A percentile compares a stretch with the other conserved stretches of the same genome.
Evolutionary conservation across 2,113 vertebrate genomes (phyloP).

Genomic region (Salvelinus fontinalis): DNA sequence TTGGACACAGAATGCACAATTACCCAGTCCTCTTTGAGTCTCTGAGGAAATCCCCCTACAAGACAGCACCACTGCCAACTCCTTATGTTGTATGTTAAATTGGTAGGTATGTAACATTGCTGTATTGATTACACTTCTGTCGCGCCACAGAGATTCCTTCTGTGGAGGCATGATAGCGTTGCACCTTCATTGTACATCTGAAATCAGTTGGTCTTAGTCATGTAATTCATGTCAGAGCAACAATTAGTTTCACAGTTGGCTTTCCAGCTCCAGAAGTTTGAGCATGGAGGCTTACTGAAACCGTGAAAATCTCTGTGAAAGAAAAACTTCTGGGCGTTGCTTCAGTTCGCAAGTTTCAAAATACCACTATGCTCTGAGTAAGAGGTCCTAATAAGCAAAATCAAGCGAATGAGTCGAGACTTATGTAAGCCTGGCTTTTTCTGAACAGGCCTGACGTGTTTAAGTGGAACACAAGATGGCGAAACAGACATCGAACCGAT

Average conservation of each 20-base stretch:
- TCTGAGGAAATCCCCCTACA: slow-evolving; percentile 33
- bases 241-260: background rate
- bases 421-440: background rate
- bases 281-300: background rate
- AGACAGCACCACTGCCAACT: slow-evolving; percentile 28
- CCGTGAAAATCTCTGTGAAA: background rate
- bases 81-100: slow-evolving; percentile 47
- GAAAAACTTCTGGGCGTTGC: background rate
- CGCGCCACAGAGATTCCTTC: background rate
- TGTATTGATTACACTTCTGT: slow-evolving; percentile 12
- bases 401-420: background rate
- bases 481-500: no score
- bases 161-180: background rate
- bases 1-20: slow-evolving; percentile 27
- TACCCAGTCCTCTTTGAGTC: slow-evolving; percentile 21
- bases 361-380: slow-evolving; percentile 1
- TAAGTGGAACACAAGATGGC: no score
- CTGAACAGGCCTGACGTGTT: background rate
- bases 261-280: background rate
- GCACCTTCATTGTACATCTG: background rate
- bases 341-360: background rate
- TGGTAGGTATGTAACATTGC: slow-evolving; percentile 27
- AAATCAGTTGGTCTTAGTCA: background rate
- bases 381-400: background rate
- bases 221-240: background rate